Conservation (phyloP, 2,113 vertebrate species). For the Fulmarus glacialis region DNA sequence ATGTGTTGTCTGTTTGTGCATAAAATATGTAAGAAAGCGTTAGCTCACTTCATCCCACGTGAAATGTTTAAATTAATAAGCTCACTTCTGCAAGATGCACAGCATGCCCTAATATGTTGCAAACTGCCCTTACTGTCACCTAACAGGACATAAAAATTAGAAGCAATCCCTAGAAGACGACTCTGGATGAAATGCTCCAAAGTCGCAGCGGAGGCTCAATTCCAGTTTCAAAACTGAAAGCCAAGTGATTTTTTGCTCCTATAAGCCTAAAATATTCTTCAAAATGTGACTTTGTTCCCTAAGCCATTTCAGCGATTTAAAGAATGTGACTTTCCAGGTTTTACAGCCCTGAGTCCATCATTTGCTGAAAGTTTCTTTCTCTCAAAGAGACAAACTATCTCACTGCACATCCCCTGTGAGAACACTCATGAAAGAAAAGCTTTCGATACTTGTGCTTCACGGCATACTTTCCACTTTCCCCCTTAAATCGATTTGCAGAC, state of each 20-base stretch:
- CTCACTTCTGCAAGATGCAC: background rate
- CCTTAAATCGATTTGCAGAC: background rate
- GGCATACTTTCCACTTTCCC: background rate
- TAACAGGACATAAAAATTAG: background rate
- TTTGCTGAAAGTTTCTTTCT: conserved; percentile 12
- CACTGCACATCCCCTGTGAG: background rate
- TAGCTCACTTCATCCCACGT: background rate
- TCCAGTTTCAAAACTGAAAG: background rate
- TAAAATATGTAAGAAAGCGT: background rate
- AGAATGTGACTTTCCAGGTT: conserved; percentile 48
- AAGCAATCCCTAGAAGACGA: background rate
- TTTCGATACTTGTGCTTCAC: background rate
- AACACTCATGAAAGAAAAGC: background rate
- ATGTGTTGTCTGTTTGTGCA: background rate
- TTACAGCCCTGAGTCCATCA: background rate
- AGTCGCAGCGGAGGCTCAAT: background rate
- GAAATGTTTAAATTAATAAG: background rate
- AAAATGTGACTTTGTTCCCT: background rate
- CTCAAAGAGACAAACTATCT: background rate
- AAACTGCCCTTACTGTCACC: background rate
- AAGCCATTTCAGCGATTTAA: background rate
- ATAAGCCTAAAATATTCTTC: background rate
- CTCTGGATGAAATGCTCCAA: background rate
- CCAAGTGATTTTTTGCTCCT: background rate
- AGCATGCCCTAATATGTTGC: background rate